Percentiles rank a stretch among this genome's conserved stretches.
phyloP scores from a whole-genome alignment of 2,888 invertebrate species.

The Hydraecia micacea region DNA sequence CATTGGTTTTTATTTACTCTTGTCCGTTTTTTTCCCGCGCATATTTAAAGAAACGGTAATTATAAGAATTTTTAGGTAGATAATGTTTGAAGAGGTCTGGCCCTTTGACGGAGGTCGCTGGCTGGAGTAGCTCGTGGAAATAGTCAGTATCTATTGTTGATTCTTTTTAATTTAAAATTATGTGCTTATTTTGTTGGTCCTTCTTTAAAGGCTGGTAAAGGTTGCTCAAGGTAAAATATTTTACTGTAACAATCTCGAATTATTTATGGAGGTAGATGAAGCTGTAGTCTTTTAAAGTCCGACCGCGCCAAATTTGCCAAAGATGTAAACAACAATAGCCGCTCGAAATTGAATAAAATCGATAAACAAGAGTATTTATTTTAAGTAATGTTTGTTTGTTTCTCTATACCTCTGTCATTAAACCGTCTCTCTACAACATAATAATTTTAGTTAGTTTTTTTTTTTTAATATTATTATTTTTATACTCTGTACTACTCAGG shows the following conservation, averaged over 20 bases:
- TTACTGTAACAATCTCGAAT: neutral
- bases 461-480: no score
- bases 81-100: constrained; percentile 54
- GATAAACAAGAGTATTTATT: no score
- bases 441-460: no score
- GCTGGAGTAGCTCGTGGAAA: constrained; percentile 43
- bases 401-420: no score
- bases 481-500: no score
- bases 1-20: constrained; percentile 68
- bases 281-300: no score
- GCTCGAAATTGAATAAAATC: no score
- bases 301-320: no score
- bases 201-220: neutral
- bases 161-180: constrained; percentile 32
- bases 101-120: constrained; percentile 39
- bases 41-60: constrained; percentile 68
- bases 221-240: neutral
- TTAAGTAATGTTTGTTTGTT: no score
- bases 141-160: constrained; percentile 12
- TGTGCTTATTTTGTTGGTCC: neutral
- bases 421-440: no score
- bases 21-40: constrained; percentile 62
- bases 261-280: neutral
- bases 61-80: constrained; percentile 57
- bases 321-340: no score